Percentiles rank a stretch among this genome's conserved stretches.
phyloP scores from a whole-genome alignment of 53 echinoderm and acorn worm genomes.

The Henricia sp. region DNA sequence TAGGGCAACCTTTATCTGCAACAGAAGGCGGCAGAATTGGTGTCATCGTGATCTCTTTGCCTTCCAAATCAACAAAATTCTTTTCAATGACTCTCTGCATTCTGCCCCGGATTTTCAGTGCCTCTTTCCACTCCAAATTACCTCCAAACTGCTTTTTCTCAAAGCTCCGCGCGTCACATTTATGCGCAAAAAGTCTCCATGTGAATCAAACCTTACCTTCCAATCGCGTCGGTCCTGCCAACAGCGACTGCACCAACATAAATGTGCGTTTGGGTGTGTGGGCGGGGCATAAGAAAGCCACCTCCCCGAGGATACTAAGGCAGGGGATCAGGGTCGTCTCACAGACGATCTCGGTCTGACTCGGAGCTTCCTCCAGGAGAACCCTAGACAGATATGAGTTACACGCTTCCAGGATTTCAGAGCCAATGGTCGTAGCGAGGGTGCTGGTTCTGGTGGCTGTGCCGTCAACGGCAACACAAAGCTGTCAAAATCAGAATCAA shows the following conservation, averaged over 20 bases:
- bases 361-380: slow-evolving; percentile 72
- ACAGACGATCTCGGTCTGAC: slow-evolving; percentile 51
- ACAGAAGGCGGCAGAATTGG: no score
- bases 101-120: no score
- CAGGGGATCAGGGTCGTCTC: slow-evolving; percentile 73
- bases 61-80: no score
- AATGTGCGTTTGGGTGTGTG: slow-evolving; percentile 67
- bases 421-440: slow-evolving; percentile 45
- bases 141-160: no score
- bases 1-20: no score
- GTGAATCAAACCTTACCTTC: no score
- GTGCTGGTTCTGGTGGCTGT: slow-evolving; percentile 48
- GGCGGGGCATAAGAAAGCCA: slow-evolving; percentile 81
- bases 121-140: no score
- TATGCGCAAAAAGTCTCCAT: no score
- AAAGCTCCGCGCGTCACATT: no score
- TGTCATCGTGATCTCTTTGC: background rate
- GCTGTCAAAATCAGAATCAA: slow-evolving; percentile 39
- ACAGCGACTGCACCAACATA: slow-evolving; percentile 88
- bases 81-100: no score
- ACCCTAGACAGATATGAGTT: slow-evolving; percentile 74
- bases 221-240: slow-evolving; percentile 72
- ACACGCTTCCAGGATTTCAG: slow-evolving; percentile 71
- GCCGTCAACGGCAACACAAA: slow-evolving; percentile 65
- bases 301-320: slow-evolving; percentile 81